These are phyloP conservation scores for Gadus chalcogrammus DNA, from an alignment of 2,113 vertebrate species.

Conservation along the genomic window DNA sequence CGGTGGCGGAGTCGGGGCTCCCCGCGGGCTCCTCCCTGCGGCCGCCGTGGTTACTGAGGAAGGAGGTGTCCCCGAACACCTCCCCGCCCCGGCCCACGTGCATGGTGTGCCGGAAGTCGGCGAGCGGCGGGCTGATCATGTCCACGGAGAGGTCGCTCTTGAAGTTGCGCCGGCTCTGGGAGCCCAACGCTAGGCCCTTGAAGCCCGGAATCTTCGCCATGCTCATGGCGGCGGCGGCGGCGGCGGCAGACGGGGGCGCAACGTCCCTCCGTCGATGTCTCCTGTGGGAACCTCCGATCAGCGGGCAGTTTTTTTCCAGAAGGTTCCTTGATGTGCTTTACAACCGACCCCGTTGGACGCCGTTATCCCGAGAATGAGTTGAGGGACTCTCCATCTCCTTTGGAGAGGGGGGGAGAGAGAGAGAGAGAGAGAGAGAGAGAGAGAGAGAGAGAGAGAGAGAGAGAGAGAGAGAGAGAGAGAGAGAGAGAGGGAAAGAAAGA, in stretches of 20 bases:
- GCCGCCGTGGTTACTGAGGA: slow-evolving; percentile 88
- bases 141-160: slow-evolving; percentile 84
- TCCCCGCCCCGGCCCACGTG: slow-evolving; percentile 91
- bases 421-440: too few species aligned
- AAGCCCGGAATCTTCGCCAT: slow-evolving; percentile 85
- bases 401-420: too few species aligned
- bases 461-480: slow-evolving; percentile 1
- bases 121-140: slow-evolving; percentile 92
- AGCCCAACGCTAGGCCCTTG: slow-evolving; percentile 81
- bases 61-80: slow-evolving; percentile 94
- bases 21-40: slow-evolving; percentile 31
- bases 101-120: slow-evolving; percentile 96
- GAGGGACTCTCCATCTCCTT: too few species aligned
- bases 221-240: slow-evolving; percentile 73
- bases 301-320: too few species aligned
- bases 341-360: too few species aligned
- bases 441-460: too few species aligned
- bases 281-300: too few species aligned
- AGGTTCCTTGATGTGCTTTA: too few species aligned
- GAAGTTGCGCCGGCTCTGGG: slow-evolving; percentile 81
- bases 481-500: slow-evolving; percentile 27
- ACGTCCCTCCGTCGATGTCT: too few species aligned
- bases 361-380: too few species aligned
- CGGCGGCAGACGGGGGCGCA: too few species aligned
- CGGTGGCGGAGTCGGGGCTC: slow-evolving; percentile 60